A percentile compares a stretch with the other conserved stretches of the same genome.
phyloP scores from a whole-genome alignment of 2,888 invertebrate genomes.

The Aspidiotus destructor region DNA sequence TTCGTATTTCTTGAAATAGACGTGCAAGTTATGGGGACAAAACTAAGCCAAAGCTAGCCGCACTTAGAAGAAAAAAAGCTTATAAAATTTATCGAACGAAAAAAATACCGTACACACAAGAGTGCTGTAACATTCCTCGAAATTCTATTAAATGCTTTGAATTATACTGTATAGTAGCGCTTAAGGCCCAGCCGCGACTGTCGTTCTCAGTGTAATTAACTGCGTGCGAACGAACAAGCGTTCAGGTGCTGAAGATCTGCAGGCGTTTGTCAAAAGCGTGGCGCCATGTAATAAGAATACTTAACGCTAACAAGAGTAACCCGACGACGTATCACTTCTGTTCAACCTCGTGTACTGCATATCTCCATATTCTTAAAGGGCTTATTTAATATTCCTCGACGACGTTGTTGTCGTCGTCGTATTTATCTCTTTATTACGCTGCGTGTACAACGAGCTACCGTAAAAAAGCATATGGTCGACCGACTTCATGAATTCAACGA shows the following conservation, averaged over 20 bases:
- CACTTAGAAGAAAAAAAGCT: too few species aligned
- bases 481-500: slow-evolving; percentile 20
- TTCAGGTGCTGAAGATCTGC: slow-evolving; percentile 4
- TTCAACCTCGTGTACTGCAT: slow-evolving; percentile 20
- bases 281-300: slow-evolving; percentile 32
- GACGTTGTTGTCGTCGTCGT: slow-evolving; percentile 12
- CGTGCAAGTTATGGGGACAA: too few species aligned
- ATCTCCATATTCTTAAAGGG: slow-evolving; percentile 20
- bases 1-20: too few species aligned
- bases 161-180: too few species aligned
- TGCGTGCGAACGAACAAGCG: neutral
- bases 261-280: slow-evolving; percentile 26
- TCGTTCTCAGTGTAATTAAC: too few species aligned
- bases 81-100: too few species aligned
- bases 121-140: too few species aligned
- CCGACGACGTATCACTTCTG: slow-evolving; percentile 1
- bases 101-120: too few species aligned
- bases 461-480: slow-evolving; percentile 19
- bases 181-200: too few species aligned
- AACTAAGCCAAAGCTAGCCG: too few species aligned
- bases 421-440: slow-evolving; percentile 17
- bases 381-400: slow-evolving; percentile 30
- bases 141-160: too few species aligned
- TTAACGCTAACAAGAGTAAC: slow-evolving; percentile 19
- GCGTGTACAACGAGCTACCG: too few species aligned